Evolutionary conservation across 1,140 invertebrate species (phyloP).

Genomic region (Theocolax elegans): DNA sequence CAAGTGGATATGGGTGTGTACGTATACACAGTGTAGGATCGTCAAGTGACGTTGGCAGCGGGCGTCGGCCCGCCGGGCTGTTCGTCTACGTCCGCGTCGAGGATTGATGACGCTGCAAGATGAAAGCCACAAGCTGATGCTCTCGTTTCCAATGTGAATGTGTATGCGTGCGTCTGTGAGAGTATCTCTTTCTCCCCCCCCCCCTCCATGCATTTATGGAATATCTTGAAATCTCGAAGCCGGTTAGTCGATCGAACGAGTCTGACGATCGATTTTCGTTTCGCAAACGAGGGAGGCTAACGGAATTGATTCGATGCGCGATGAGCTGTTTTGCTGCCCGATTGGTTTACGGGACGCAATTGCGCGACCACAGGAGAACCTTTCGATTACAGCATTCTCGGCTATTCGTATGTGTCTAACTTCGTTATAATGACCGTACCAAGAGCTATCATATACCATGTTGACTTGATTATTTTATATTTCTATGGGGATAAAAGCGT

Average conservation of each 20-base stretch:
- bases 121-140: slow-evolving; percentile 30
- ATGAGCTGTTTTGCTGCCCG: slow-evolving; percentile 9
- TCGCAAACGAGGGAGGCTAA: neutral
- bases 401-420: neutral
- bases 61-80: slow-evolving; percentile 49
- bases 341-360: neutral
- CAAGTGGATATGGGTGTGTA: too few species aligned
- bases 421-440: slow-evolving; percentile 14
- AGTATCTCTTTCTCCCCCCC: neutral
- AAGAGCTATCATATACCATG: neutral
- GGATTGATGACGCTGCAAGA: slow-evolving; percentile 42
- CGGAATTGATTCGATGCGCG: slow-evolving; percentile 18
- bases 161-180: neutral
- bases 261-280: slow-evolving; percentile 10
- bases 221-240: slow-evolving; percentile 48
- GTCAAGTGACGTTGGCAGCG: slow-evolving; percentile 43
- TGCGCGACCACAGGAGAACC: too few species aligned
- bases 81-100: slow-evolving; percentile 49
- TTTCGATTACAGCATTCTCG: too few species aligned
- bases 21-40: too few species aligned
- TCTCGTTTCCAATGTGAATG: slow-evolving; percentile 21
- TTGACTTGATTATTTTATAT: slow-evolving; percentile 5
- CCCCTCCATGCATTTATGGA: slow-evolving; percentile 45
- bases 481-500: neutral
- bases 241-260: neutral